phyloP scores from a whole-genome alignment of 2,797 vertebrate species.

The Pyrocephalus nanus region DNA sequence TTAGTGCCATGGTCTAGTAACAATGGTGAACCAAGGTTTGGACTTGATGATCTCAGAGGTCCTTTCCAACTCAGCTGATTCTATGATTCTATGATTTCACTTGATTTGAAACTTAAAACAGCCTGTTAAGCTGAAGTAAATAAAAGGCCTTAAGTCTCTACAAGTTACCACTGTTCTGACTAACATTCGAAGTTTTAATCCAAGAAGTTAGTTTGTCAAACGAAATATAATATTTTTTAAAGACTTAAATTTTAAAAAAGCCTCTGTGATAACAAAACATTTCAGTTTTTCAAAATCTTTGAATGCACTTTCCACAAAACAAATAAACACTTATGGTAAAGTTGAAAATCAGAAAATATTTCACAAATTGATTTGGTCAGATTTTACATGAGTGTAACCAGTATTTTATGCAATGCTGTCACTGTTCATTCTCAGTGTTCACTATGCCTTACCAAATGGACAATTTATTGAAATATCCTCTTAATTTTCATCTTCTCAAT shows the following conservation, averaged over 20 bases:
- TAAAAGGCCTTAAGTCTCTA: background rate
- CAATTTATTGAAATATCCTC: background rate
- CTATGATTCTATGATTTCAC: background rate
- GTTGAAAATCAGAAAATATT: background rate
- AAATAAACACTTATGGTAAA: background rate
- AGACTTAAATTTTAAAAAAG: background rate
- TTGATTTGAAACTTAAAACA: background rate
- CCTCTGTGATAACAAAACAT: background rate
- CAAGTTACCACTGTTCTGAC: background rate
- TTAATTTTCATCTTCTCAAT: background rate
- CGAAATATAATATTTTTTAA: background rate
- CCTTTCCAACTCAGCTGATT: no score
- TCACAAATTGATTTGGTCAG: background rate
- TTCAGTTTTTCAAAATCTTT: background rate
- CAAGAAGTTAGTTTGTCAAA: background rate
- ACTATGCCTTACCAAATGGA: background rate
- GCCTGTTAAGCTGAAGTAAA: background rate
- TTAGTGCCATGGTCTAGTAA: no score
- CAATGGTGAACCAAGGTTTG: no score
- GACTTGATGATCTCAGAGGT: no score
- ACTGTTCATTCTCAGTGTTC: background rate
- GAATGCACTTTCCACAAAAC: background rate
- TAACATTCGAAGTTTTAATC: background rate
- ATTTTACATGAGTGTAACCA: background rate
- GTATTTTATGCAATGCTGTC: background rate